These are phyloP conservation scores for Linnaemya vulpina DNA, from an alignment of 2,888 invertebrate genomes.

Conservation along the genomic window DNA sequence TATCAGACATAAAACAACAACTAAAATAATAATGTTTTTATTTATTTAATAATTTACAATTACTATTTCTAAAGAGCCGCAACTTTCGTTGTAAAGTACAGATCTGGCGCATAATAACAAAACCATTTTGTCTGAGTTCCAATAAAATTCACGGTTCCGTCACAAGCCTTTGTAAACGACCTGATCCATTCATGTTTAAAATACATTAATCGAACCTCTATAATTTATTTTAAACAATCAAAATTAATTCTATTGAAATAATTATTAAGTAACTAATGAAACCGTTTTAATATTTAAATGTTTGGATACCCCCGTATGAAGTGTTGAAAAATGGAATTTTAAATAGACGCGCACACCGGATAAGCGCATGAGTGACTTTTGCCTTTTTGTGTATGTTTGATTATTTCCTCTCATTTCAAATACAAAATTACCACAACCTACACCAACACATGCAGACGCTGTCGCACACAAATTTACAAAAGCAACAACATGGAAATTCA, in stretches of 20 bases:
- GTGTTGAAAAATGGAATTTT: slow-evolving; percentile 42
- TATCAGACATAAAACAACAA: no score
- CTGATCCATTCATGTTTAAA: neutral
- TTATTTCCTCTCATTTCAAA: slow-evolving; percentile 23
- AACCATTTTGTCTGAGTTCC: neutral
- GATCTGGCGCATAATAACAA: no score
- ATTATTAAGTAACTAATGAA: slow-evolving; percentile 17
- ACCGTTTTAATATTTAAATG: slow-evolving; percentile 45
- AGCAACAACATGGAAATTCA: slow-evolving; percentile 26
- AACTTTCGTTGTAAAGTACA: no score
- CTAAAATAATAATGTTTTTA: no score
- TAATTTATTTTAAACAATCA: slow-evolving; percentile 6
- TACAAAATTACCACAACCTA: slow-evolving; percentile 54
- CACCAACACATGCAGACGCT: slow-evolving; percentile 42
- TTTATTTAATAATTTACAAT: no score
- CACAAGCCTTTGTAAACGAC: neutral
- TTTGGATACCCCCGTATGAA: slow-evolving; percentile 51
- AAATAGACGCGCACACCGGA: slow-evolving; percentile 48
- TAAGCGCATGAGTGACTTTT: slow-evolving; percentile 71
- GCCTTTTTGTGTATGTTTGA: slow-evolving; percentile 5
- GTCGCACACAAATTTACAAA: slow-evolving; percentile 13
- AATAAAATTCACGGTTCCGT: neutral
- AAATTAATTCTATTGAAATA: slow-evolving; percentile 7
- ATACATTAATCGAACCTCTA: neutral
- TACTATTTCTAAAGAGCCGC: no score